Base-by-base conservation (phyloP, 2,113 vertebrate genomes). In the Orthochromis indermauri region DNA sequence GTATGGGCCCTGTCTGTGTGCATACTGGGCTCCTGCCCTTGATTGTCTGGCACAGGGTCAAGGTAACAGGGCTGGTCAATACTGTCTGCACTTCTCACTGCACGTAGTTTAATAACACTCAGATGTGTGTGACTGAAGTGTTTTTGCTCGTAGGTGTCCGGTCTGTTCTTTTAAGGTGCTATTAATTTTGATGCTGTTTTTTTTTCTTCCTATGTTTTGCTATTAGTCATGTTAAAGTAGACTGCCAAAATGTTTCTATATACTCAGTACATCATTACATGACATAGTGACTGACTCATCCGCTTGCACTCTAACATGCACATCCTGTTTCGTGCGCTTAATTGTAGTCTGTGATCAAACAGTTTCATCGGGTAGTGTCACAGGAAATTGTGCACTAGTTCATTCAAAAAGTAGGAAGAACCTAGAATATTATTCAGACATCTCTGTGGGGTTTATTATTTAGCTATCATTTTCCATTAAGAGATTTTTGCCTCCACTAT, bases 41-140 rank as follows among this genome's bases (percentile, higher is more conserved):
- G 85, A 91, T 86, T 79, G 68, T 83, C 89, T 94, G 92, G 90
- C 90, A 87, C 49, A 19, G 54, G 91, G 87, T 92, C 91, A 92
- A 87, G 84, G 83, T 83, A 89, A 57, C 14, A 55, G 28, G 37
- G 57, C 51, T 33, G 68, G 76, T 59, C 85, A 84, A 40, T 63
- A 78, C 66, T 59, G 40, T 86, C 86, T 84, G 66, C 87, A 76
- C 31, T 73, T 88, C 40, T 83, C 71, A 53, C 71, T 49, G 12
- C 71, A 86, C 31, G 33, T 37, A 79, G 26, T 85, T 53, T 71
- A 47, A 86, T 37, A 55, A 73, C 49, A 42, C 35, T 49, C 12
- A 55, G 40, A 26, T 33, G 37, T 40, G 78, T 24, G 26, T 49
- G 89, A 47, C 26, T 78, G 14, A 49, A 78, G 26, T 78, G 71